A percentile compares a stretch with the other conserved stretches of the same genome.
Conservation (phyloP, 2,888 invertebrate genomes). For the Nomada fabriciana region DNA sequence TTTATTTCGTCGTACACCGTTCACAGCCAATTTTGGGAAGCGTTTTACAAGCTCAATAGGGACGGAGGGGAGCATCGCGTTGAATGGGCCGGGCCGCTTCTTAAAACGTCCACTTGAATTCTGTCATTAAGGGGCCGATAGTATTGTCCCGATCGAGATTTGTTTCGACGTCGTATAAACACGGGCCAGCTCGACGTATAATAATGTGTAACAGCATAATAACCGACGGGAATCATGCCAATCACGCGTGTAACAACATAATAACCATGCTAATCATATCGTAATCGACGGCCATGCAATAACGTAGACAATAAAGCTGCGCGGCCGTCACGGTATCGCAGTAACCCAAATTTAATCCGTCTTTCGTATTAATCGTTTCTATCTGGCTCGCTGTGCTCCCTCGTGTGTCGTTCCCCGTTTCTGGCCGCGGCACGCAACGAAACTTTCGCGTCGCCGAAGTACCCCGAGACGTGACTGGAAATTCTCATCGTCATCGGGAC, state of each 20-base stretch:
- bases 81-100: constrained; percentile 19
- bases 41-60: constrained; percentile 23
- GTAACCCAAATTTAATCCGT: constrained; percentile 24
- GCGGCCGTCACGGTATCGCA: not conserved
- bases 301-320: constrained; percentile 17
- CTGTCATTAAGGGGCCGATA: constrained; percentile 72
- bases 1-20: not conserved
- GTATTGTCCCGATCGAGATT: constrained; percentile 40
- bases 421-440: not conserved
- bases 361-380: constrained; percentile 36
- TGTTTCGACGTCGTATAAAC: constrained; percentile 79
- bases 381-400: not conserved
- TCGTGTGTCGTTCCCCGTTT: not conserved
- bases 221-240: constrained; percentile 53
- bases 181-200: constrained; percentile 83
- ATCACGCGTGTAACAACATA: constrained; percentile 52
- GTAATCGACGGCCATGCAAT: constrained; percentile 36
- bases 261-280: constrained; percentile 40
- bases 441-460: constrained; percentile 22
- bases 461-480: constrained; percentile 47
- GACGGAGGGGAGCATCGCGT: not conserved
- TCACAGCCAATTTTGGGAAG: constrained; percentile 30
- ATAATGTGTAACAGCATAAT: constrained; percentile 76
- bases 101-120: constrained; percentile 34
- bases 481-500: not conserved